These are phyloP conservation scores for Julus scanicus DNA, from an alignment of 2,888 invertebrate genomes.

Conservation along the genomic window DNA sequence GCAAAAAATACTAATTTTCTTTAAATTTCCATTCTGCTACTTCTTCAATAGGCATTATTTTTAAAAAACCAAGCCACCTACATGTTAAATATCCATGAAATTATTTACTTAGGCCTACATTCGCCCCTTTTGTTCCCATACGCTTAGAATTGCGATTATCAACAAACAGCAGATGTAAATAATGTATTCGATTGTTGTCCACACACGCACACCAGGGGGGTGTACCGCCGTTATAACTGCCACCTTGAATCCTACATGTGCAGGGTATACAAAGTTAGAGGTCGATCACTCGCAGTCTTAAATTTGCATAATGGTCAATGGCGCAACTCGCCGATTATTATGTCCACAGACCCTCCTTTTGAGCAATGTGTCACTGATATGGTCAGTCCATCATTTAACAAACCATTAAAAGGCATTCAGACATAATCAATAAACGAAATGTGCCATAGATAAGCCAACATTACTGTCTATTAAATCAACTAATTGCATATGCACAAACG, in stretches of 20 bases:
- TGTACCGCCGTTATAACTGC: background rate
- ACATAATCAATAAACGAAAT: slow-evolving; percentile 23
- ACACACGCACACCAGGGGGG: background rate
- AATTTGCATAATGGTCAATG: slow-evolving; percentile 28
- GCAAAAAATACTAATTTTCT: background rate
- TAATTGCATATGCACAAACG: background rate
- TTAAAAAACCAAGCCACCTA: background rate
- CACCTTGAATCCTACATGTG: background rate
- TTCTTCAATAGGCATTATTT: background rate
- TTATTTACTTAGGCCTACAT: background rate
- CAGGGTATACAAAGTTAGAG: background rate
- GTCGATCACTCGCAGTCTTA: background rate
- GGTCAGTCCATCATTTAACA: slow-evolving; percentile 36
- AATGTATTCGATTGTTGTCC: slow-evolving; percentile 11
- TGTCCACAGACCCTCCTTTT: background rate
- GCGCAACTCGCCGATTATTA: background rate
- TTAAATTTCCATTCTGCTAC: background rate
- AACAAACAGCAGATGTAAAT: slow-evolving; percentile 28
- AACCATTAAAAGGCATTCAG: slow-evolving; percentile 7
- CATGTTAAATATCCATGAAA: background rate
- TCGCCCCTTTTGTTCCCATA: background rate
- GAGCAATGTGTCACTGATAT: slow-evolving; percentile 17
- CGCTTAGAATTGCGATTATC: background rate
- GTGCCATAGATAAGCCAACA: background rate
- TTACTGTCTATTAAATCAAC: slow-evolving; percentile 35